These are phyloP conservation scores for Aphrophora alni DNA, from an alignment of 2,888 invertebrate species.

Conservation along the genomic window DNA sequence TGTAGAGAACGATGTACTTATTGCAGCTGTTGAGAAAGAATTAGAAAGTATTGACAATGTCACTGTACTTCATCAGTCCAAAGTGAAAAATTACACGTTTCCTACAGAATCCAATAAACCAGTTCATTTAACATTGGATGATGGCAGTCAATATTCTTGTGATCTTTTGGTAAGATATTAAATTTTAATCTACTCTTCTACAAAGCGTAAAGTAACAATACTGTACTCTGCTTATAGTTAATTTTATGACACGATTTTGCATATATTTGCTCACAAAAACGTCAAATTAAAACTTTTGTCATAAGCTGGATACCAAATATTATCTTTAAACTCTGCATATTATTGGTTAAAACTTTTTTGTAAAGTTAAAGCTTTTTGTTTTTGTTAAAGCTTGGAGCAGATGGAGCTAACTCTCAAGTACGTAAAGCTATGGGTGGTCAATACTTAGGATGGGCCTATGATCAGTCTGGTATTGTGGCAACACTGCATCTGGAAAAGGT, in stretches of 20 bases:
- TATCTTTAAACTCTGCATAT: too few species aligned
- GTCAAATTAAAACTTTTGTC: too few species aligned
- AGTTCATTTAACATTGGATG: conserved; percentile 64
- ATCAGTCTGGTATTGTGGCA: conserved; percentile 92
- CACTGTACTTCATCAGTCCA: conserved; percentile 71
- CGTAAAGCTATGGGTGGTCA: conserved; percentile 81
- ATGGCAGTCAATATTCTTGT: conserved; percentile 69
- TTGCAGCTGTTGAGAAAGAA: conserved; percentile 73
- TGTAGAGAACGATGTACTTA: conserved; percentile 90
- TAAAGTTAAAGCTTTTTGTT: too few species aligned
- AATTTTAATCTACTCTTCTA: too few species aligned
- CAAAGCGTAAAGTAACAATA: background rate
- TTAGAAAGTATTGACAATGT: conserved; percentile 66
- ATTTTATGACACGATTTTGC: too few species aligned
- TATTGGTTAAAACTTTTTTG: too few species aligned
- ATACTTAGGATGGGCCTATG: conserved; percentile 82
- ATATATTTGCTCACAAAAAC: too few species aligned
- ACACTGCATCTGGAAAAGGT: conserved; percentile 84
- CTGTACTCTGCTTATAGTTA: background rate
- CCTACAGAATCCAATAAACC: conserved; percentile 56
- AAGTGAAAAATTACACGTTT: conserved; percentile 69
- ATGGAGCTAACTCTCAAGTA: conserved; percentile 90
- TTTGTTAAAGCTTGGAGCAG: conserved; percentile 83
- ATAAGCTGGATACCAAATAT: too few species aligned
- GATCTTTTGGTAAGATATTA: conserved; percentile 65